Evolutionary conservation across 2,888 invertebrate species (phyloP).

Genomic region (Drosophila acutilabella): DNA sequence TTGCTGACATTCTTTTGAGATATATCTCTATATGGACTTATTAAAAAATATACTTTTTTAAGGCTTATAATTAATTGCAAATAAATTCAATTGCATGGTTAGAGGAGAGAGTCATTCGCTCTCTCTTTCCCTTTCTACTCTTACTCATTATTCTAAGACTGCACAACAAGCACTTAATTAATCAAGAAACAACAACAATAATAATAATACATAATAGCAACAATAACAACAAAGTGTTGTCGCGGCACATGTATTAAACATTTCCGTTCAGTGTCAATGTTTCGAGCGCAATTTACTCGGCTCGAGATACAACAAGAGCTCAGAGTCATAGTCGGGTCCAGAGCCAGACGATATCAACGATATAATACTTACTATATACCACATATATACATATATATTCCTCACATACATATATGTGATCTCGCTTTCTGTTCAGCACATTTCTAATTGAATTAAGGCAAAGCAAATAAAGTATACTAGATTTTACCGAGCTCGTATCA

Average conservation of each 20-base stretch:
- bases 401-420: not conserved
- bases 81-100: slow-evolving; percentile 49
- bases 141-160: slow-evolving; percentile 48
- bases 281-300: slow-evolving; percentile 76
- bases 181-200: slow-evolving; percentile 60
- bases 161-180: slow-evolving; percentile 70
- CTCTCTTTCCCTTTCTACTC: not conserved
- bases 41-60: slow-evolving; percentile 34
- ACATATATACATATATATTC: slow-evolving; percentile 16
- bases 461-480: slow-evolving; percentile 67
- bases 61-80: slow-evolving; percentile 57
- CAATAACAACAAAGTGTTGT: slow-evolving; percentile 59
- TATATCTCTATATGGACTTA: slow-evolving; percentile 36
- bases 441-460: slow-evolving; percentile 81
- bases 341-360: slow-evolving; percentile 55
- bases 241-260: slow-evolving; percentile 83
- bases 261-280: slow-evolving; percentile 85
- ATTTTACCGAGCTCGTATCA: slow-evolving; percentile 64
- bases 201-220: slow-evolving; percentile 59
- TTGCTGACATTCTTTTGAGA: slow-evolving; percentile 41
- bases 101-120: not conserved
- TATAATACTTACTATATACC: slow-evolving; percentile 34
- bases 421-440: slow-evolving; percentile 26
- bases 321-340: slow-evolving; percentile 22
- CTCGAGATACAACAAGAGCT: slow-evolving; percentile 55